phyloP scores from a whole-genome alignment of 1,140 invertebrate genomes.

The Drosophila setifemur region DNA sequence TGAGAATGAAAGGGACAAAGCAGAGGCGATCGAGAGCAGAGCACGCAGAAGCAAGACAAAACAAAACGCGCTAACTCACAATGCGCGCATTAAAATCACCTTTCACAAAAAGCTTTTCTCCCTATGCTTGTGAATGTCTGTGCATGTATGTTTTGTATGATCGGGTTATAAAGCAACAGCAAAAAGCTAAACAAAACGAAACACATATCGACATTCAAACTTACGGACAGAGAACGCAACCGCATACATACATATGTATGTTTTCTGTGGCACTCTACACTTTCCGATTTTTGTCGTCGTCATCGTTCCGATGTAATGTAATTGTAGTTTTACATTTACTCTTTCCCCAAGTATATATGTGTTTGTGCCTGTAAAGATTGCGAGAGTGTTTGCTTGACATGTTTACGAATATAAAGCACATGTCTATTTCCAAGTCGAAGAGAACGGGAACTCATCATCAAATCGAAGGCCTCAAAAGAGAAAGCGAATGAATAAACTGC shows the following conservation, averaged over 20 bases:
- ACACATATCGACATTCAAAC: constrained; percentile 23
- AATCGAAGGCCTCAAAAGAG: constrained; percentile 51
- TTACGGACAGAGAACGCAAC: constrained; percentile 36
- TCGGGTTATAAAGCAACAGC: constrained; percentile 16
- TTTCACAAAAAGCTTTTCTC: constrained; percentile 79
- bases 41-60: constrained; percentile 23
- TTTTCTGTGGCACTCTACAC: constrained; percentile 25
- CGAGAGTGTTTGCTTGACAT: constrained; percentile 22
- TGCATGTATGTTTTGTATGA: constrained; percentile 23
- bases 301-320: constrained; percentile 55
- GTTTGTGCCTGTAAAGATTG: constrained; percentile 12
- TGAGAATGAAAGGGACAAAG: constrained; percentile 42
- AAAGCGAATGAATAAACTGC: constrained; percentile 30
- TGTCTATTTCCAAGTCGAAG: constrained; percentile 33
- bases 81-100: constrained; percentile 67
- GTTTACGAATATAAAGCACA: constrained; percentile 41
- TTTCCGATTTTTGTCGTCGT: constrained; percentile 56
- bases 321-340: constrained; percentile 51
- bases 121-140: constrained; percentile 53
- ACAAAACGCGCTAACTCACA: constrained; percentile 55
- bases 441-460: constrained; percentile 26
- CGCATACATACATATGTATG: background rate
- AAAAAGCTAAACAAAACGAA: constrained; percentile 64
- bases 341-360: background rate
- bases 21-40: constrained; percentile 17